Base-by-base conservation (phyloP, 2,888 invertebrate species). In the Leucophenga montana region DNA sequence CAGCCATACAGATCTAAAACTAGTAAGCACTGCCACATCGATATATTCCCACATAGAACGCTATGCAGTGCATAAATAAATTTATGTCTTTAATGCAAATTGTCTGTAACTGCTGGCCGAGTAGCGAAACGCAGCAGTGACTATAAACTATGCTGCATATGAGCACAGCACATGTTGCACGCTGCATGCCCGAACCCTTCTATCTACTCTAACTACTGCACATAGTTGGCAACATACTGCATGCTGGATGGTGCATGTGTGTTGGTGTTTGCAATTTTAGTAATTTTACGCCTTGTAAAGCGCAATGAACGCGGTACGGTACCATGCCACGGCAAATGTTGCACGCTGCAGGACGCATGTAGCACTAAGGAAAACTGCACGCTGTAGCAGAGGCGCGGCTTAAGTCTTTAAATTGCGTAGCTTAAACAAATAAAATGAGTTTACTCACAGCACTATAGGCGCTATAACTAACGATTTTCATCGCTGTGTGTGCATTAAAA, bases 41-140 rank as follows among this genome's bases (percentile, higher is more conserved):
- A 11, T 39, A 39, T 39, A 39, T 39, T 39, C 39, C 39, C 39
- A 39, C 39, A 39, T 39, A 39, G 39, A 39, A 39, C 11, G 39
- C 39, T 11, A 64, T 22, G 46, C 46, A 48, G 46, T 14, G 62
- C 62, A 64, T 64, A 64, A 64, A 64, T 64, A 64, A 64, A 64
- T 64, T 64, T 64, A 64, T 64, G 62, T 64, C 62, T 64, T 64
- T 64, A 64, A 64, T 64, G 62, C 62, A 64, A 64, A 64, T 64
- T 64, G 62, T 48, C 62, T 64, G 62, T 64, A 64, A 64, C 62
- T 64, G 62, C 62, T 64, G 46, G 22, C 3, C 62, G 62, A 48
- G 22, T 14, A 39, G 39, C 39, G 39, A 39, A 39, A 39, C 11
- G 9, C 39, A 5, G 11, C 39, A 39, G 27, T 4, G 27, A 27